These are phyloP conservation scores for Agrilus planipennis DNA, from an alignment of 1,140 invertebrate genomes.

Conservation along the genomic window DNA sequence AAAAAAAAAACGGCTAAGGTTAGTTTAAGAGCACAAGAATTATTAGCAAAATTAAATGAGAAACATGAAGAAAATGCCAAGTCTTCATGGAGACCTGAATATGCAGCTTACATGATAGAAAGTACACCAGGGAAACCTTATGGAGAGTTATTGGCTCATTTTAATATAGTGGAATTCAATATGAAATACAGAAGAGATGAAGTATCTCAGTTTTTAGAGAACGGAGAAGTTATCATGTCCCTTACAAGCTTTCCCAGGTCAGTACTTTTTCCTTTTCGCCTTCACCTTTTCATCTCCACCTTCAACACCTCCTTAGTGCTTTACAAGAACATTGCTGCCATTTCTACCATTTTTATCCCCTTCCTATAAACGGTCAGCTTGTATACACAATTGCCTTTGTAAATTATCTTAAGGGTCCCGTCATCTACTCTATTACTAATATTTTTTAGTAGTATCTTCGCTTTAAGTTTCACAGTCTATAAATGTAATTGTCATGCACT, in stretches of 20 bases:
- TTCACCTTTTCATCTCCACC: too few relatives aligned
- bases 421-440: too few relatives aligned
- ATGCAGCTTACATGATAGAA: constrained; percentile 97
- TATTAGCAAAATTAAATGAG: constrained; percentile 71
- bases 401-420: too few relatives aligned
- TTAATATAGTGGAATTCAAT: constrained; percentile 96
- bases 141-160: constrained; percentile 85
- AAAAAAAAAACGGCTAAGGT: constrained; percentile 70
- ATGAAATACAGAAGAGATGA: constrained; percentile 87
- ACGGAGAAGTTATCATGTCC: constrained; percentile 78
- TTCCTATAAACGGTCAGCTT: too few relatives aligned
- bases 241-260: constrained; percentile 89
- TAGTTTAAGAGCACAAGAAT: constrained; percentile 65
- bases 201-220: constrained; percentile 60
- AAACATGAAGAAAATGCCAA: constrained; percentile 75
- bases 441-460: too few relatives aligned
- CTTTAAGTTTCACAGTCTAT: too few relatives aligned
- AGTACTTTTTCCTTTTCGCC: too few relatives aligned
- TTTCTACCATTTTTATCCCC: too few relatives aligned
- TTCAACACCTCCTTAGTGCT: too few relatives aligned
- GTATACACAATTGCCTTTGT: too few relatives aligned
- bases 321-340: too few relatives aligned
- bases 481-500: too few relatives aligned
- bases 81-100: constrained; percentile 94
- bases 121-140: constrained; percentile 97